phyloP scores from a whole-genome alignment of 2,797 vertebrate species.

The Falco novaeseelandiae region DNA sequence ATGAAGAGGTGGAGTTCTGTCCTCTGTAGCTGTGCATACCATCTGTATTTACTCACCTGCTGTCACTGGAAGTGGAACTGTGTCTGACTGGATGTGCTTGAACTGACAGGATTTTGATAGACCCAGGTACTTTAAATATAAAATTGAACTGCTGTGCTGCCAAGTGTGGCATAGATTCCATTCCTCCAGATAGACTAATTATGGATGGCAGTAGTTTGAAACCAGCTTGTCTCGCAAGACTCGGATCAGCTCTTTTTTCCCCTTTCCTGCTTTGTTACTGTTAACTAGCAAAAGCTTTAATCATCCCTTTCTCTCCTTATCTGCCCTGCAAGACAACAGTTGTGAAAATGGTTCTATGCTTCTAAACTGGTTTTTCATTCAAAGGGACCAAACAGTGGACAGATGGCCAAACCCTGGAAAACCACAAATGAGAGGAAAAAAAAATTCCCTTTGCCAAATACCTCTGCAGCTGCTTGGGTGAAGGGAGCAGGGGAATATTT shows the following conservation, averaged over 20 bases:
- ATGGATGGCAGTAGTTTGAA: background rate
- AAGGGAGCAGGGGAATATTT: background rate
- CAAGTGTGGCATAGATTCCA: background rate
- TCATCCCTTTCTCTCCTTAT: background rate
- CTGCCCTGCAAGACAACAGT: slow-evolving; percentile 8
- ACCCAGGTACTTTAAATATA: background rate
- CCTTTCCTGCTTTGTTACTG: background rate
- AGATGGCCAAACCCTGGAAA: slow-evolving; percentile 43
- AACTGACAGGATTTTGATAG: background rate
- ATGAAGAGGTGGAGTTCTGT: background rate
- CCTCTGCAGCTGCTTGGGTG: background rate
- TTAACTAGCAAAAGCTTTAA: slow-evolving; percentile 10
- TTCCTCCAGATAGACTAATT: background rate
- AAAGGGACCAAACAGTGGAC: background rate
- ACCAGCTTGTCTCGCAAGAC: background rate
- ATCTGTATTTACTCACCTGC: background rate
- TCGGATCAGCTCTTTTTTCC: background rate
- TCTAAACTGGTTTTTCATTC: background rate
- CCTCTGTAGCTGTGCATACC: background rate
- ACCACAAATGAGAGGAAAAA: background rate
- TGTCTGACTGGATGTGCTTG: background rate
- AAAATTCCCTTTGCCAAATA: slow-evolving; percentile 5
- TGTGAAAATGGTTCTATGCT: background rate
- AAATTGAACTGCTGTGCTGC: background rate
- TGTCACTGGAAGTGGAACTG: background rate